A percentile compares a stretch with the other conserved stretches of the same genome.
phyloP scores from a whole-genome alignment of 2,113 vertebrate species.

The Salminus brasiliensis region DNA sequence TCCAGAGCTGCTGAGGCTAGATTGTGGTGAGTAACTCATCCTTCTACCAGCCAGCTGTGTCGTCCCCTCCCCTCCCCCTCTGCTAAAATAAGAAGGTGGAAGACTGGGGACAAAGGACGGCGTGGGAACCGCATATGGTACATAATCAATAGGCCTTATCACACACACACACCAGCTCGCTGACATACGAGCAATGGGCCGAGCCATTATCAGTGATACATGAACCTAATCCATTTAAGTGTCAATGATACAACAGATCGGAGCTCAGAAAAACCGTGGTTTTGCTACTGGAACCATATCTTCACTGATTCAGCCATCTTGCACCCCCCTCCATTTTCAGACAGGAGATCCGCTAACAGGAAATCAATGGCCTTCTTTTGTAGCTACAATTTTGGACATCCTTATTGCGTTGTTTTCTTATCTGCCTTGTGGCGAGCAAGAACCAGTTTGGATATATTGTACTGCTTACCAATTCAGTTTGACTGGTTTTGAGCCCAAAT shows the following conservation, averaged over 20 bases:
- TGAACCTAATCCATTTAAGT: conserved; percentile 71
- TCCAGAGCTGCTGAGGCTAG: conserved; percentile 11
- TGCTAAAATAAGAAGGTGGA: conserved; percentile 35
- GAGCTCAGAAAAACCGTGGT: conserved; percentile 27
- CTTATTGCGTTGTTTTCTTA: conserved; percentile 46
- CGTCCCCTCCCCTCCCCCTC: conserved; percentile 38
- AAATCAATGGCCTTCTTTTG: conserved; percentile 57
- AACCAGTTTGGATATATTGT: conserved; percentile 1
- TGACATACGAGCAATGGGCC: conserved; percentile 52
- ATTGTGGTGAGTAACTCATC: conserved; percentile 46
- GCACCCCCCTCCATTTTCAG: conserved; percentile 44
- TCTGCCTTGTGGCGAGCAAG: conserved; percentile 16
- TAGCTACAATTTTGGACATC: conserved; percentile 50
- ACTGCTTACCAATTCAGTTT: not conserved
- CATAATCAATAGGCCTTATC: conserved; percentile 73
- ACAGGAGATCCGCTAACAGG: conserved; percentile 46
- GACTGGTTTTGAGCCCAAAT: not conserved
- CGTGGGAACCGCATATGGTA: conserved; percentile 55
- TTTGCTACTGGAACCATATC: conserved; percentile 50
- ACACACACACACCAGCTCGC: conserved; percentile 49
- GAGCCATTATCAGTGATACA: conserved; percentile 64
- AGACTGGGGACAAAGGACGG: conserved; percentile 53
- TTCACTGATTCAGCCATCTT: conserved; percentile 48
- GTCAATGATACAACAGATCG: conserved; percentile 61
- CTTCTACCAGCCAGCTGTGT: conserved; percentile 52